Evolutionary conservation across 2,113 vertebrate genomes (phyloP).

Genomic region (Mohoua ochrocephala): DNA sequence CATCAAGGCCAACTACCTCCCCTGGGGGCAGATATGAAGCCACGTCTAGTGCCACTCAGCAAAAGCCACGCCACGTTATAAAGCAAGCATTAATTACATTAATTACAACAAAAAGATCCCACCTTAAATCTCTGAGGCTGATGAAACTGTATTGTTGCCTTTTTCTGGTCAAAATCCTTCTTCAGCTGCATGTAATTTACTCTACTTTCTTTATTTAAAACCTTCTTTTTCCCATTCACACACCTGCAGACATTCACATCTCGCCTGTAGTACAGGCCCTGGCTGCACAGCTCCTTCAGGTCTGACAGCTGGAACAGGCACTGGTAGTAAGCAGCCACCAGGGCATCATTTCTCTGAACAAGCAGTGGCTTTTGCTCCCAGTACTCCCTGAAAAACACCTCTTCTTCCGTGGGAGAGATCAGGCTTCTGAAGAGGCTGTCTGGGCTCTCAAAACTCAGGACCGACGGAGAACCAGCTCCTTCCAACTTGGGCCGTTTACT

Average conservation of each 20-base stretch:
- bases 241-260: conserved; percentile 85
- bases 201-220: conserved; percentile 81
- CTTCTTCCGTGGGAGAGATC: conserved; percentile 77
- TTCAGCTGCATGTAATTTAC: conserved; percentile 78
- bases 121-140: conserved; percentile 95
- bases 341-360: conserved; percentile 74
- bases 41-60: background rate
- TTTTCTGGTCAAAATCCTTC: conserved; percentile 81
- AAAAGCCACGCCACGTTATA: background rate
- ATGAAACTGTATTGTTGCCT: conserved; percentile 89
- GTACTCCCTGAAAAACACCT: conserved; percentile 82
- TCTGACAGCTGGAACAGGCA: conserved; percentile 83
- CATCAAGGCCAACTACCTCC: background rate
- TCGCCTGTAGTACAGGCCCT: conserved; percentile 72
- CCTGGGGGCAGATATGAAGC: background rate
- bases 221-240: conserved; percentile 79
- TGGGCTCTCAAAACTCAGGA: conserved; percentile 75
- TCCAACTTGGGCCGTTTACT: conserved; percentile 68
- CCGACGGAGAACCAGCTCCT: background rate
- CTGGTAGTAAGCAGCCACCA: conserved; percentile 70
- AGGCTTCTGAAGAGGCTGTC: conserved; percentile 80
- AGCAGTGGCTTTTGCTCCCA: conserved; percentile 90
- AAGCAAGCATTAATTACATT: background rate
- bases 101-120: background rate
- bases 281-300: conserved; percentile 74